Conservation (phyloP, 2,797 vertebrate genomes). For the Yasuhikotakia modesta region DNA sequence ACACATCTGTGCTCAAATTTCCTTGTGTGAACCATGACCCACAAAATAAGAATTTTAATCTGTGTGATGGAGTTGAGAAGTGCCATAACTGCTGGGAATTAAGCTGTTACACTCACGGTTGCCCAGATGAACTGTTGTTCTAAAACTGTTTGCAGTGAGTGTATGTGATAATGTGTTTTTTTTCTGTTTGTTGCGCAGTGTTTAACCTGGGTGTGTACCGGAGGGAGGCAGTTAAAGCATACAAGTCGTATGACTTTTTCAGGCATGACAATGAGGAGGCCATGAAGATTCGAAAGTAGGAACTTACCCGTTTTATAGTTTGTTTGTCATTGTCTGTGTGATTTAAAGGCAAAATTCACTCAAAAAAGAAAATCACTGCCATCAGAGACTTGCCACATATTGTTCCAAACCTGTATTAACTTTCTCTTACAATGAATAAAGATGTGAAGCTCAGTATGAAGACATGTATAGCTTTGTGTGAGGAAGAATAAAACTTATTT, state of each 20-base stretch:
- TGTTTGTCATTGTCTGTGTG: neutral
- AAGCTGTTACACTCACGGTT: neutral
- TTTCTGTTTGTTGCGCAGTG: constrained; percentile 75
- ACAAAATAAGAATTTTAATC: constrained; percentile 19
- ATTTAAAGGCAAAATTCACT: neutral
- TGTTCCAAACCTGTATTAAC: neutral
- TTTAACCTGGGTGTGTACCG: constrained; percentile 98
- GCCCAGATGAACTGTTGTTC: neutral
- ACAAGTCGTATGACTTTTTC: constrained; percentile 97
- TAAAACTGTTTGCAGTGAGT: neutral
- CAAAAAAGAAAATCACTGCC: neutral
- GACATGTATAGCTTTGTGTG: neutral
- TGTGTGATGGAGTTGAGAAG: neutral
- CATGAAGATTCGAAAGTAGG: constrained; percentile 97
- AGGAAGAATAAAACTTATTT: neutral
- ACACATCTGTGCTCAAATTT: constrained; percentile 12
- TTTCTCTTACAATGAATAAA: no score
- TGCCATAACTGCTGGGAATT: neutral
- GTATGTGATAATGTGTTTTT: neutral
- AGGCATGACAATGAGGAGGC: constrained; percentile 95
- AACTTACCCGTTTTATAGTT: constrained; percentile 26
- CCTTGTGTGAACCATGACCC: neutral
- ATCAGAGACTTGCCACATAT: neutral
- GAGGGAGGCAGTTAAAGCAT: constrained; percentile 89
- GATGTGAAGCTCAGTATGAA: neutral